Evolutionary conservation across 2,797 vertebrate genomes (phyloP), one percentile per base, ranked within the genome.

Genomic region (Odontamblyopus lacepedii): DNA sequence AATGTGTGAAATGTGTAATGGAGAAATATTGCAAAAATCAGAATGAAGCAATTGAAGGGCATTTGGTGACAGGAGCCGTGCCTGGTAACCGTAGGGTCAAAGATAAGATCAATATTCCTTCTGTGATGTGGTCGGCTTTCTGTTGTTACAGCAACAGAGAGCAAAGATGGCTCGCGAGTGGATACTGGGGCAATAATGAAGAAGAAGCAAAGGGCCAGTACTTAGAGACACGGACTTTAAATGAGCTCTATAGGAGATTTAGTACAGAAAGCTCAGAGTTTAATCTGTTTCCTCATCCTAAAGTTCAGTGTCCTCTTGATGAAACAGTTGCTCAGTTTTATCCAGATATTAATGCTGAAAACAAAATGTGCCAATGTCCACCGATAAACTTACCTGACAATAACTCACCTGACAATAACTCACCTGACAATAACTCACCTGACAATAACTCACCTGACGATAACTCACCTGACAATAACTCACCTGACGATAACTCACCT

Each of bases 101-200:
- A 0, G 48, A 50, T 0, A 30, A 0, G 27, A 5, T 80, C 1
- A 83, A 83, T 76, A 69, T 85, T 64, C 85, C 83, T 0, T n/a
- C 27, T 3, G n/a, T 38, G n/a, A 71, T 87, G 50, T 84, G 85
- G 85, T 76, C 80, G 12, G 78, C 85, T 0, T 85, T 83, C 65
- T 83, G 83, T 70, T 87, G 85, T 30, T 70, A 69, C 38, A 82
- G 26, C 27, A 1, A 0, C 0, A 51, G 0, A 0, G 3, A 12
- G 13, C 0, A 0, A 0, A 3, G 0, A 18, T 83, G 81, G 81
- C 2, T 82, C 1, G 71, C 75, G 19, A 50, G 65, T 27, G 77
- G 75, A 3, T 41, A 80, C 64, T 80, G 79, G 81, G 79, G 35
- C 0, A 0, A 29, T 0, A 85, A 83, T 1, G 1, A 27, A 6